These are phyloP conservation scores for Malacoctenus gilli DNA, from an alignment of 2,797 vertebrate species.

Conservation along the genomic window DNA sequence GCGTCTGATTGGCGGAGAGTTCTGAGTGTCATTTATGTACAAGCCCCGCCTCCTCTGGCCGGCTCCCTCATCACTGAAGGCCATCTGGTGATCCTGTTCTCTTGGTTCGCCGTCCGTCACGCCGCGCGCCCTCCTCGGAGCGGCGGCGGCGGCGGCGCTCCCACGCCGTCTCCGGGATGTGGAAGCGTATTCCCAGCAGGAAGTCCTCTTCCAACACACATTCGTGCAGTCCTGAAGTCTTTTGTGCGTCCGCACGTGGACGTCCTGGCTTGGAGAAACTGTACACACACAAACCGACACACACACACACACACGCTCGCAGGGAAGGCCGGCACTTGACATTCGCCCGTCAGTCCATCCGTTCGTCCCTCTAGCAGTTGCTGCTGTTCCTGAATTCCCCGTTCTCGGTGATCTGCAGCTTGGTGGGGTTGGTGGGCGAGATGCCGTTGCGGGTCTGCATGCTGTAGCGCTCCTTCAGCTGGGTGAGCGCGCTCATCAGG, in stretches of 20 bases:
- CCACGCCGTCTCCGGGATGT: slow-evolving; percentile 28
- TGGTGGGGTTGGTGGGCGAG: slow-evolving; percentile 98
- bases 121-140: slow-evolving; percentile 29
- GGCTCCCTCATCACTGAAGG: slow-evolving; percentile 51
- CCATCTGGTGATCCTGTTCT: slow-evolving; percentile 50
- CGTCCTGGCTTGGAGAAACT: slow-evolving; percentile 27
- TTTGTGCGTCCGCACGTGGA: slow-evolving; percentile 42
- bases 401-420: slow-evolving; percentile 98
- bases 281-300: slow-evolving; percentile 37
- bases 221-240: neutral
- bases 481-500: slow-evolving; percentile 96
- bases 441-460: slow-evolving; percentile 98
- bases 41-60: slow-evolving; percentile 54
- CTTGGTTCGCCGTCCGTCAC: slow-evolving; percentile 30
- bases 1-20: slow-evolving; percentile 40
- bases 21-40: slow-evolving; percentile 66
- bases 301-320: too few species aligned
- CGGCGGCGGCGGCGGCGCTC: slow-evolving; percentile 23
- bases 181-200: slow-evolving; percentile 40
- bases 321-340: neutral
- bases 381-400: slow-evolving; percentile 99
- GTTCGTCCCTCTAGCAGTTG: slow-evolving; percentile 86
- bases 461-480: slow-evolving; percentile 99
- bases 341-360: neutral
- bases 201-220: slow-evolving; percentile 10